Evolutionary conservation across 1,140 invertebrate species (phyloP).

Genomic region (Drosophila neocordata): DNA sequence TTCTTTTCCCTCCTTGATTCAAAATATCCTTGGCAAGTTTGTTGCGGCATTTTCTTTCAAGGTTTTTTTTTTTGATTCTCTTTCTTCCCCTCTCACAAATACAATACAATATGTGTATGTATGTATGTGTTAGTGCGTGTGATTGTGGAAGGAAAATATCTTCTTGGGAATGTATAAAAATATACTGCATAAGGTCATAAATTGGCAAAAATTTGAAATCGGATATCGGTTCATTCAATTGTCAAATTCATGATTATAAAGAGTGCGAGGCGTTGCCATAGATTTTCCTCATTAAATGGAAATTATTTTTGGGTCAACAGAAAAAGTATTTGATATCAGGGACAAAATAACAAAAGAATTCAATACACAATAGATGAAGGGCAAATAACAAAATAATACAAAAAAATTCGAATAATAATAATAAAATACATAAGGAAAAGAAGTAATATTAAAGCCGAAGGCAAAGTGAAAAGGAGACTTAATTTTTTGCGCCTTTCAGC

Average conservation of each 20-base stretch:
- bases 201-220: conserved; percentile 66
- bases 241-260: conserved; percentile 18
- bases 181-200: conserved; percentile 47
- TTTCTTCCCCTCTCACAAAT: neutral
- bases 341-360: conserved; percentile 4
- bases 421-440: neutral
- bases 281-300: conserved; percentile 60
- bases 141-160: neutral
- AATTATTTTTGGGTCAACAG: conserved; percentile 41
- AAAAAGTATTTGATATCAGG: conserved; percentile 31
- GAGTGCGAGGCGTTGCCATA: conserved; percentile 53
- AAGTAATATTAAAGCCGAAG: conserved; percentile 8
- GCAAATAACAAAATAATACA: neutral
- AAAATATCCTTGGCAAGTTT: conserved; percentile 55
- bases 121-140: neutral
- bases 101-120: neutral
- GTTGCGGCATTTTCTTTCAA: conserved; percentile 67
- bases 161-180: conserved; percentile 50
- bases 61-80: conserved; percentile 29
- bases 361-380: conserved; percentile 4
- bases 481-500: conserved; percentile 37
- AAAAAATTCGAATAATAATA: too few species aligned
- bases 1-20: neutral
- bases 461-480: conserved; percentile 26
- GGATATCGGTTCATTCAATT: conserved; percentile 52